Evolutionary conservation across 2,113 vertebrate genomes (phyloP), one percentile per base, ranked within the genome.

Genomic region (Andinoacara biseriatus): DNA sequence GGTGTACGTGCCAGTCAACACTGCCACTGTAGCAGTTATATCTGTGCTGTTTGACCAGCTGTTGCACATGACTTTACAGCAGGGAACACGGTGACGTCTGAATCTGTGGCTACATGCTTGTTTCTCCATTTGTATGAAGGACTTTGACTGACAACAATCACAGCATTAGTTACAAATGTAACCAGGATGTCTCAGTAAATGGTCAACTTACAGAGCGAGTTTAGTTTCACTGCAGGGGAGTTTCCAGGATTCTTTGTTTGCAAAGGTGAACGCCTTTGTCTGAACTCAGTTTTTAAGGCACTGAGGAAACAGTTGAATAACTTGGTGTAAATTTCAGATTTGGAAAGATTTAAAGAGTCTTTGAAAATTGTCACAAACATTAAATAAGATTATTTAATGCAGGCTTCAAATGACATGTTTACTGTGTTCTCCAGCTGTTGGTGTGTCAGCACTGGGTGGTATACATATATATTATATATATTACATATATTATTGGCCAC

Each of bases 31-130:
- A 56, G 38, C 63, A 2, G 72, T 84, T 78, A 56, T 87, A 83
- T 43, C 24, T 69, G 60, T 22, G 7, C 59, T 91, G 82, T 92
- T 90, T 90, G 81, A 90, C 29, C 91, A 88, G 91, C 90, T 93
- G 91, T 83, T 89, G 14, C 83, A 80, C 84, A 52, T 86, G 80
- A 85, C 88, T 85, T 83, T 43, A 83, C 80, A 83, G 61, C 65
- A n/a, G 22, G 40, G n/a, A 49, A n/a, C 49, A 72, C 60, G 57
- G 7, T 24, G 33, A 62, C 1, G 15, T 49, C 0, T 1, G 46
- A n/a, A n/a, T n/a, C n/a, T 33, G 10, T 49, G 35, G 22, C 22
- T 40, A 5, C 18, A 29, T 31, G 38, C 3, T 20, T 10, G 2
- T 46, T 43, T 65, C 18, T 57, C 46, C 5, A 40, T 52, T 43